Evolutionary conservation across 2,113 vertebrate species (phyloP).

Genomic region (Ophiodon elongatus): DNA sequence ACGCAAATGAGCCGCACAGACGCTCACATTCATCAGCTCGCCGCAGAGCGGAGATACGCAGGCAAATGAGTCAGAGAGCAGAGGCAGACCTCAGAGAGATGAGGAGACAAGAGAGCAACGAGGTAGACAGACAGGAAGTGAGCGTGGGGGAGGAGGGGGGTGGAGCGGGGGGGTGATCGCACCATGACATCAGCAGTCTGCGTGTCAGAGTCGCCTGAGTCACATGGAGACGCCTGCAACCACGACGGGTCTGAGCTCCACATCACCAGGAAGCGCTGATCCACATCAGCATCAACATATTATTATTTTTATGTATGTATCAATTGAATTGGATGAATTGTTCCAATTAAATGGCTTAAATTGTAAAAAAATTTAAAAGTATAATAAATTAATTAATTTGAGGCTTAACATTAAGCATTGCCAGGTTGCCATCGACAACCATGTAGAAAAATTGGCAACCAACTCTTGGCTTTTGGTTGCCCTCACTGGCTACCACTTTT

Average conservation of each 20-base stretch:
- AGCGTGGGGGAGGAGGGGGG: neutral
- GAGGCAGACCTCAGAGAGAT: neutral
- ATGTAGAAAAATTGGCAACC: too few species aligned
- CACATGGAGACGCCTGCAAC: constrained; percentile 46
- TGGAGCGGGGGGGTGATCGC: constrained; percentile 1
- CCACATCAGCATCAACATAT: neutral
- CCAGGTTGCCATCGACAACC: too few species aligned
- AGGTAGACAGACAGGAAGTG: constrained; percentile 40
- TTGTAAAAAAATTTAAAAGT: too few species aligned
- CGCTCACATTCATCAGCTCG: neutral
- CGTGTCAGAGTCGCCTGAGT: constrained; percentile 43
- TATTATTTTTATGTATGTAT: too few species aligned
- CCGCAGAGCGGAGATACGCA: constrained; percentile 24
- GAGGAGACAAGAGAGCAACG: neutral
- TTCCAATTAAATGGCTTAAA: too few species aligned
- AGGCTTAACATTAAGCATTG: too few species aligned
- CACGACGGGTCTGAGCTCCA: neutral
- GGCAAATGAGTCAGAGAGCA: constrained; percentile 52
- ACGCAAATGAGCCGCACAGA: constrained; percentile 27
- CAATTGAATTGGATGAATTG: too few species aligned
- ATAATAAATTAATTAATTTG: too few species aligned
- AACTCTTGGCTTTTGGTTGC: too few species aligned
- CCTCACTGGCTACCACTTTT: too few species aligned
- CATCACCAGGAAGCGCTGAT: too few species aligned
- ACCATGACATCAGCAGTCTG: constrained; percentile 55